Conservation (phyloP, 2,888 invertebrate species). For the Lasioglossum malachurum region DNA sequence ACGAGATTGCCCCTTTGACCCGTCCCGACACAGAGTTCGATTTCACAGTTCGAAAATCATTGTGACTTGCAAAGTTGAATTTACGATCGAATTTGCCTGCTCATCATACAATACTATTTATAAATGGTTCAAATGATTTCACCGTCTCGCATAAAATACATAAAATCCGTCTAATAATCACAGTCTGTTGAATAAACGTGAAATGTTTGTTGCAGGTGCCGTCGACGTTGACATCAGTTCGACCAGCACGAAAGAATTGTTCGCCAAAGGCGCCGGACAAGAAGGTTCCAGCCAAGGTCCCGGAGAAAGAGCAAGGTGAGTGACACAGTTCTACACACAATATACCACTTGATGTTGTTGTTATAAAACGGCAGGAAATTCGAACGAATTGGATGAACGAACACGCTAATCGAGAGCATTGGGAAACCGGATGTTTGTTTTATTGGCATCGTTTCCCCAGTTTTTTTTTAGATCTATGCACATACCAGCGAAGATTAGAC, state of each 20-base stretch:
- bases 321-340: conserved; percentile 26
- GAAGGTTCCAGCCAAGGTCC: conserved; percentile 78
- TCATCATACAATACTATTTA: too few species aligned
- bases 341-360: neutral
- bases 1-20: neutral
- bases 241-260: conserved; percentile 88
- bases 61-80: neutral
- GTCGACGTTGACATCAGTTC: conserved; percentile 85
- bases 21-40: neutral
- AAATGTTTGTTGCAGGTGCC: conserved; percentile 84
- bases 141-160: neutral
- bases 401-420: neutral
- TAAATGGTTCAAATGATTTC: neutral
- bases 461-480: neutral
- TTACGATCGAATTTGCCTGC: neutral
- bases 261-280: conserved; percentile 88
- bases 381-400: neutral
- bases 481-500: conserved; percentile 9
- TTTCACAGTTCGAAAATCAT: neutral
- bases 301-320: conserved; percentile 83
- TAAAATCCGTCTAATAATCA: neutral
- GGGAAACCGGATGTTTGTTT: conserved; percentile 1
- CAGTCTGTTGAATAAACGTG: neutral
- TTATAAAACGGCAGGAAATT: neutral
- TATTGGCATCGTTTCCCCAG: neutral